Evolutionary conservation across 2,797 vertebrate genomes (phyloP).

Genomic region (Knipowitschia caucasica): DNA sequence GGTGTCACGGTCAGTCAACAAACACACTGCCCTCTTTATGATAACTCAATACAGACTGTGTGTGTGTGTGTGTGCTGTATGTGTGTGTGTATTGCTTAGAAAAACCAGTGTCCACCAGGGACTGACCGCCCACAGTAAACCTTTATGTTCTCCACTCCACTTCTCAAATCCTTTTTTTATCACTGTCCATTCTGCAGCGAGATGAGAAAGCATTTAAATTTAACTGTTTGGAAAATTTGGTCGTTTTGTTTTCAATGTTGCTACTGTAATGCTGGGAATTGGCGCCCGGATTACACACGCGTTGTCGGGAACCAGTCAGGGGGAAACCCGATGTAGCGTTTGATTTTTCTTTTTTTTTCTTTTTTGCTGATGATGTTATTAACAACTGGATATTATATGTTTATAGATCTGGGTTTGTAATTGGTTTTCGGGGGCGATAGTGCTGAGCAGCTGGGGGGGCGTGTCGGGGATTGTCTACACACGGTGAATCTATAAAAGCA

Average conservation of each 20-base stretch:
- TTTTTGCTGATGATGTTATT: conserved; percentile 69
- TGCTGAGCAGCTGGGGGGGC: conserved; percentile 60
- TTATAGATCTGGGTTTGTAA: conserved; percentile 76
- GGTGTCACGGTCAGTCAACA: conserved; percentile 60
- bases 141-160: conserved; percentile 64
- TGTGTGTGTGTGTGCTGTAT: conserved; percentile 11
- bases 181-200: conserved; percentile 46
- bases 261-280: conserved; percentile 56
- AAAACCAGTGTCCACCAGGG: conserved; percentile 45
- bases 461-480: conserved; percentile 53
- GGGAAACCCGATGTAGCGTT: conserved; percentile 57
- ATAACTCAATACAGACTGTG: conserved; percentile 50
- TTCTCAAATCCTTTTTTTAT: conserved; percentile 51
- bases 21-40: conserved; percentile 44
- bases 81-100: conserved; percentile 30
- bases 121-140: conserved; percentile 66
- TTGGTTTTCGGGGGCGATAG: conserved; percentile 66
- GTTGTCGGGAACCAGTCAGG: conserved; percentile 50
- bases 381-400: conserved; percentile 73
- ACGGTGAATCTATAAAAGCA: conserved; percentile 57
- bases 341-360: conserved; percentile 37
- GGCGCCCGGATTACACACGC: conserved; percentile 69
- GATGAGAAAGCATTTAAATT: conserved; percentile 72
- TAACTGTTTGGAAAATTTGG: conserved; percentile 78
- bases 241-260: conserved; percentile 62